These are phyloP conservation scores for Drosophila pallidifrons DNA, from an alignment of 1,140 invertebrate species.

Conservation along the genomic window DNA sequence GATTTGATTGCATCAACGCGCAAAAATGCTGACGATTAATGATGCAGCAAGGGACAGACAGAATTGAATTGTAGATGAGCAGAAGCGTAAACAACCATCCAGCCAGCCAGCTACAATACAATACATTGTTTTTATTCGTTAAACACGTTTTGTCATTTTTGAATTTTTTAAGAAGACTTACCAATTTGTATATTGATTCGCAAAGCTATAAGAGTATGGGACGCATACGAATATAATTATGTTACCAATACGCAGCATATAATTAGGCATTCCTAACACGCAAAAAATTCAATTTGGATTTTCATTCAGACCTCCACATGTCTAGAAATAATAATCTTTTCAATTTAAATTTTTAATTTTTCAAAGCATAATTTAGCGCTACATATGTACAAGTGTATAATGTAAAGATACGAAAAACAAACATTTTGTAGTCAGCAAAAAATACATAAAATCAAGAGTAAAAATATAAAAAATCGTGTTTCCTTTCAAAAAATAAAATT, in stretches of 20 bases:
- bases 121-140: conserved; percentile 77
- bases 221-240: conserved; percentile 62
- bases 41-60: not conserved
- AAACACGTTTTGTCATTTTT: conserved; percentile 65
- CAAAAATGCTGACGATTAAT: conserved; percentile 70
- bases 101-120: conserved; percentile 18
- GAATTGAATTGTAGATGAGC: not conserved
- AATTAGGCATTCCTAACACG: conserved; percentile 73
- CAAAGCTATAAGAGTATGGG: conserved; percentile 60
- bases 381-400: conserved; percentile 32
- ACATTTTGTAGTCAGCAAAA: conserved; percentile 43
- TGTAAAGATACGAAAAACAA: conserved; percentile 31
- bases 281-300: conserved; percentile 44
- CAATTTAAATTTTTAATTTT: conserved; percentile 29
- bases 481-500: not conserved
- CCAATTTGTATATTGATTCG: conserved; percentile 47
- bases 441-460: conserved; percentile 38
- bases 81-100: not conserved
- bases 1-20: conserved; percentile 89
- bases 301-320: conserved; percentile 25
- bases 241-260: conserved; percentile 39
- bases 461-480: conserved; percentile 19
- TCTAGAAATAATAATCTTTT: conserved; percentile 14
- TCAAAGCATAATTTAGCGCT: conserved; percentile 41
- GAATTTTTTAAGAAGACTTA: conserved; percentile 66